Base-by-base conservation (phyloP, 2,888 invertebrate genomes). In the Byasa hedistus region DNA sequence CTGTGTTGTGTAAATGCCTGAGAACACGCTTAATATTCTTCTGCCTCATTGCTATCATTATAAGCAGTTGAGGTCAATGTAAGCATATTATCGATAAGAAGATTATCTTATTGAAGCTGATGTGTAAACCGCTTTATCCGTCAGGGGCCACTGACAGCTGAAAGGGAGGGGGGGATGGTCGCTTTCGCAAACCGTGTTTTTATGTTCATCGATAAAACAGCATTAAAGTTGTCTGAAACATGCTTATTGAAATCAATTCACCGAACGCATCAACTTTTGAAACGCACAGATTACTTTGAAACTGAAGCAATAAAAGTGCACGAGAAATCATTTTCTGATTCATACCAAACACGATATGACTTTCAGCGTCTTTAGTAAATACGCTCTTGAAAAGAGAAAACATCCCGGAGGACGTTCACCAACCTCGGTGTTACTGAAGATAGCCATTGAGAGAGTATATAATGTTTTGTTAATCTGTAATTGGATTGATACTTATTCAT, bases 71-170 rank as follows among this genome's bases (percentile, higher is more conserved):
- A 23, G 19, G 21, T 7, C 39, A 39, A 19, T 27, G 27, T 27
- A 4, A 27, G 5, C 5, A 4, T 24, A 15, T 56, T 27, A 19
- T 24, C 7, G 27, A 56, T 27, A 56, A 1, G 0, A 36, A 12
- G 27, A 36, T n/a, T 39, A 15, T 39, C 22, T 57, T 10, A 15
- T 5, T 52, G 4, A 61, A 21, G 4, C 61, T 54, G 10, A 23
- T 62, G 62, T 56, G 56, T 23, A n/a, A 21, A 15, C 22, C 21
- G 44, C 44, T n/a, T 44, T 48, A 62, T 48, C 19, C 19, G 12
- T 24, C 55, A 58, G 57, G 56, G 64, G 58, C 58, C 51, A 64
- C 61, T 60, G 61, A 64, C 64, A 66, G 64, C 19, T 24, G 24
- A 48, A 62, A 62, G 62, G 44, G 24, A n/a, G n/a, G n/a, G n/a